phyloP scores from a whole-genome alignment of 2,888 invertebrate species.

The Rotaria sp. region DNA sequence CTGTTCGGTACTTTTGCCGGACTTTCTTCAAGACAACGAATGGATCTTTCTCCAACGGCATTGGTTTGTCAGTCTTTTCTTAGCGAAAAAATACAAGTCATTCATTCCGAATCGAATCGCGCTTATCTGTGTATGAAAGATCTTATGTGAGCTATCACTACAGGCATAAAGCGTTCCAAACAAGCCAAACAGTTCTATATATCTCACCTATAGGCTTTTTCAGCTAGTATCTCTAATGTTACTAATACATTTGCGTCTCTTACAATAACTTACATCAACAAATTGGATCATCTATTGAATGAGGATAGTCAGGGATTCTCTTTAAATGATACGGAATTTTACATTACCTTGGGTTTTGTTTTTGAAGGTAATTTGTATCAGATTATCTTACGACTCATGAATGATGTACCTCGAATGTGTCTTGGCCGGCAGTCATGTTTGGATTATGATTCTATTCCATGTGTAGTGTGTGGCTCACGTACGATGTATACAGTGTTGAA shows the following conservation, averaged over 20 bases:
- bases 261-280: not conserved
- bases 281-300: not conserved
- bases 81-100: not conserved
- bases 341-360: not conserved
- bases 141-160: not conserved
- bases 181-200: not conserved
- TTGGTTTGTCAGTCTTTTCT: not conserved
- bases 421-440: not conserved
- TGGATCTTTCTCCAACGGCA: not conserved
- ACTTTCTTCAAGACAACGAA: not conserved
- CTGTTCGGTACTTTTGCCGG: not conserved
- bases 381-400: not conserved
- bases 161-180: not conserved
- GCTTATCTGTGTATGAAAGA: not conserved
- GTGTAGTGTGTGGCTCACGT: not conserved
- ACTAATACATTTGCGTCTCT: not conserved
- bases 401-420: not conserved
- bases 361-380: not conserved
- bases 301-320: not conserved
- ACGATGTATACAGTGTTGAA: not conserved
- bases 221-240: not conserved
- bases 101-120: not conserved
- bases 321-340: not conserved
- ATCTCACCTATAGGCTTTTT: not conserved
- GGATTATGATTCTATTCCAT: not conserved